Percentiles rank a stretch among this genome's conserved stretches.
Evolutionary conservation across 2,113 vertebrate species (phyloP).

Genomic region (Todiramphus chloris): DNA sequence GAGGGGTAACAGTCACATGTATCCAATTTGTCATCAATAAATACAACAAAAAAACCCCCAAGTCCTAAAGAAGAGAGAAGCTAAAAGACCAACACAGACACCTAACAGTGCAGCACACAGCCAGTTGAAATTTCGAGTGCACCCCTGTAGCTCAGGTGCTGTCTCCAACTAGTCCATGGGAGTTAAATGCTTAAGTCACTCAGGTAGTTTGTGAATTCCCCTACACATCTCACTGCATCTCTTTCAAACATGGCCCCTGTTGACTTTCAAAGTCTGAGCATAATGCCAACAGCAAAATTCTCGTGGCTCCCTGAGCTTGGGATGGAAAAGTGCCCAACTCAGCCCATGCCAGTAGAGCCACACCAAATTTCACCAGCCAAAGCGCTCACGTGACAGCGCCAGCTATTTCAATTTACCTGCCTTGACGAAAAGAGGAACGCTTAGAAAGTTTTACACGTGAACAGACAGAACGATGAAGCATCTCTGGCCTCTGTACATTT

Average conservation of each 20-base stretch:
- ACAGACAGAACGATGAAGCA: neutral
- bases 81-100: neutral
- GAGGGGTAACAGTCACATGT: neutral
- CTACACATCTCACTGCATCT: neutral
- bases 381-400: neutral
- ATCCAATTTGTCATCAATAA: neutral
- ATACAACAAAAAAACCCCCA: neutral
- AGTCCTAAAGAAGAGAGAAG: neutral
- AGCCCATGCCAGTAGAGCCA: neutral
- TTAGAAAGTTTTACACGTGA: neutral
- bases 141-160: neutral
- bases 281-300: neutral
- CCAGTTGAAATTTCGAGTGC: neutral
- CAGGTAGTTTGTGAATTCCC: neutral
- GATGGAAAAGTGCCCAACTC: neutral
- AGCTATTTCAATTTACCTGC: neutral
- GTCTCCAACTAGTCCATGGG: neutral
- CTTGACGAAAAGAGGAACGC: neutral
- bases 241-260: neutral
- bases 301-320: neutral
- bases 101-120: neutral
- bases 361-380: accelerated
- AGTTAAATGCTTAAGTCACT: neutral
- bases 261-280: neutral
- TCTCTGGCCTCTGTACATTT: neutral